A percentile compares a stretch with the other conserved stretches of the same genome.
phyloP scores from a whole-genome alignment of 2,113 vertebrate genomes.

The Heliornis fulica region DNA sequence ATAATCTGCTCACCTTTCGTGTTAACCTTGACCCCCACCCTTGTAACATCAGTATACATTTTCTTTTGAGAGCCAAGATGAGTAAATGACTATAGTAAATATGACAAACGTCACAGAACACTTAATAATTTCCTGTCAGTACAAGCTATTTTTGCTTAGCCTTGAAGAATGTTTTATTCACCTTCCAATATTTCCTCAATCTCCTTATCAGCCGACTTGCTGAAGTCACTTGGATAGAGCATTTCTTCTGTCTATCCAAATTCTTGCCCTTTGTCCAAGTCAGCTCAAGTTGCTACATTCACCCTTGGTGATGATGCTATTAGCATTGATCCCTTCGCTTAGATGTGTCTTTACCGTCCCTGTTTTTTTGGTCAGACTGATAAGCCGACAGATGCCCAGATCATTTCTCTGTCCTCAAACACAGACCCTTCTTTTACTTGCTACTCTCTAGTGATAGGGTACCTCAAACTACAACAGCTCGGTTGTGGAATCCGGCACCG shows the following conservation, averaged over 20 bases:
- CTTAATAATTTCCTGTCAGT: background rate
- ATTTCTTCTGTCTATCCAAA: background rate
- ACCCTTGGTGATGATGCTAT: background rate
- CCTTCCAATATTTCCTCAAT: background rate
- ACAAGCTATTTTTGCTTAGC: background rate
- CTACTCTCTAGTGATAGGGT: background rate
- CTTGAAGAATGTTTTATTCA: background rate
- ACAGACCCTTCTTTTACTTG: background rate
- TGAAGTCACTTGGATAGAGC: fast-evolving
- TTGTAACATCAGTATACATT: background rate
- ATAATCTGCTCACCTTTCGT: background rate
- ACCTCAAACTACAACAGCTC: no score
- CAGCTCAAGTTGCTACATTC: background rate
- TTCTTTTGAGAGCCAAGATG: background rate
- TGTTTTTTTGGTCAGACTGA: background rate
- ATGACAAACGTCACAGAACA: background rate
- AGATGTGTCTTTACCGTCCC: background rate
- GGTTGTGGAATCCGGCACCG: no score
- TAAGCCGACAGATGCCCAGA: background rate
- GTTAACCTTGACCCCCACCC: background rate
- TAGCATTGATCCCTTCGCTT: background rate
- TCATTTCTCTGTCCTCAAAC: background rate
- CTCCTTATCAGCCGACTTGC: background rate
- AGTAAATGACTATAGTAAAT: background rate
- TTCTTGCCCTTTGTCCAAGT: background rate